Conservation (phyloP, 1,140 invertebrate genomes). For the Capitella teleta region DNA sequence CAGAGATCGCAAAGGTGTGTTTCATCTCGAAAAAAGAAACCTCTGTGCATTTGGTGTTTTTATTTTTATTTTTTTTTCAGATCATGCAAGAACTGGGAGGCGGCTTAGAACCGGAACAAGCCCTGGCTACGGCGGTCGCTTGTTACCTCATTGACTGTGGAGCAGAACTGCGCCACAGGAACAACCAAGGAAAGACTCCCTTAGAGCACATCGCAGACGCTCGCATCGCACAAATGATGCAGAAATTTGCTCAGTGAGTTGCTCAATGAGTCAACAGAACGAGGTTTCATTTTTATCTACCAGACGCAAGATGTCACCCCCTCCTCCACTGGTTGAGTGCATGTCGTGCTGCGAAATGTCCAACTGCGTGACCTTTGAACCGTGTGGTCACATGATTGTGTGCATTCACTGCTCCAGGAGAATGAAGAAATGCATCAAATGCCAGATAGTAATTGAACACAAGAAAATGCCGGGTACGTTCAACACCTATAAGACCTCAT, state of each 20-base stretch:
- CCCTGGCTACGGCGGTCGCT: too few species aligned
- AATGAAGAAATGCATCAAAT: slow-evolving; percentile 70
- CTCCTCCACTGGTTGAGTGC: slow-evolving; percentile 52
- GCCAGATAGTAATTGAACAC: slow-evolving; percentile 51
- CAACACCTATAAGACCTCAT: background rate
- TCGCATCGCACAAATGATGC: background rate
- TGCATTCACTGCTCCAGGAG: slow-evolving; percentile 65
- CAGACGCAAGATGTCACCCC: background rate
- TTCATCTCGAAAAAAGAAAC: too few species aligned
- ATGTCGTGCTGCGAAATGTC: slow-evolving; percentile 58
- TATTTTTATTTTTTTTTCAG: too few species aligned
- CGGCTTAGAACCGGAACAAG: too few species aligned
- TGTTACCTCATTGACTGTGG: too few species aligned
- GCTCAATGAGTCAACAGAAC: background rate
- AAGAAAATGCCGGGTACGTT: slow-evolving; percentile 32
- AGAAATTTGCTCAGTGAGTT: background rate
- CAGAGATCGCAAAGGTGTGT: too few species aligned
- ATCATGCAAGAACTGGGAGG: too few species aligned
- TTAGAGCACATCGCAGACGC: too few species aligned
- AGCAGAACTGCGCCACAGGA: too few species aligned
- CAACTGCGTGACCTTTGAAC: slow-evolving; percentile 56
- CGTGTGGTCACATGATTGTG: slow-evolving; percentile 61
- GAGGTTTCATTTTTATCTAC: background rate
- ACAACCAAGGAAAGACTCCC: too few species aligned
- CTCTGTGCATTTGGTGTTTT: too few species aligned